These are phyloP conservation scores for Micronisus gabar DNA, from an alignment of 2,113 vertebrate genomes.

Conservation along the genomic window DNA sequence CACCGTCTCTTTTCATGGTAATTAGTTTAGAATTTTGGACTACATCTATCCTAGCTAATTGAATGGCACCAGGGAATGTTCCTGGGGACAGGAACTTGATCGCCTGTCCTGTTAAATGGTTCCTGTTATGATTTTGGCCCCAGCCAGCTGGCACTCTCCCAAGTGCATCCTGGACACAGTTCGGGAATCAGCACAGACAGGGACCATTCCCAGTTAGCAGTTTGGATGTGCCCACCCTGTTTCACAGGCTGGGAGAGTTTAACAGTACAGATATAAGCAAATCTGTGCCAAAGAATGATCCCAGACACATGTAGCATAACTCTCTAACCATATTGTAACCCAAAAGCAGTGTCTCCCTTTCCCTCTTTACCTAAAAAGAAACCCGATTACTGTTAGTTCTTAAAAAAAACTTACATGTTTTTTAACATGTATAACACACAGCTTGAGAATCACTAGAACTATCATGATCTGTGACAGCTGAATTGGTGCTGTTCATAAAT, in stretches of 20 bases:
- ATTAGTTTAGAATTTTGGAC: conserved; percentile 31
- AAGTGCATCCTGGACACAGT: not conserved
- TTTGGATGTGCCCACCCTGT: not conserved
- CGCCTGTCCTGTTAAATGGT: not conserved
- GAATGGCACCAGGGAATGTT: not conserved
- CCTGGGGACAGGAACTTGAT: not conserved
- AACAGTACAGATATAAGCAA: not conserved
- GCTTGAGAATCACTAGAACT: not conserved
- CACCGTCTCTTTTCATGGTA: not conserved
- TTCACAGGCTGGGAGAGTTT: not conserved
- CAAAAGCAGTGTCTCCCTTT: not conserved
- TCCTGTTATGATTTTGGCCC: not conserved
- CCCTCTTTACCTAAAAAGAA: not conserved
- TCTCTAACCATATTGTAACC: not conserved
- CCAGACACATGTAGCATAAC: not conserved
- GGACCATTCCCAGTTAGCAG: not conserved
- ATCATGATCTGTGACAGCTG: not conserved
- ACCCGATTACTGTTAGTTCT: fast-evolving
- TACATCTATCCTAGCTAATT: conserved; percentile 6
- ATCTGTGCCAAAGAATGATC: not conserved
- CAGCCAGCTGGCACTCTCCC: not conserved
- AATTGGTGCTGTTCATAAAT: not conserved
- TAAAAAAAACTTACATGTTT: fast-evolving
- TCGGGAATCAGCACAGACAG: not conserved
- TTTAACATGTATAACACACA: not conserved